Conservation (phyloP, 2,113 vertebrate genomes). For the Siniperca chuatsi region DNA sequence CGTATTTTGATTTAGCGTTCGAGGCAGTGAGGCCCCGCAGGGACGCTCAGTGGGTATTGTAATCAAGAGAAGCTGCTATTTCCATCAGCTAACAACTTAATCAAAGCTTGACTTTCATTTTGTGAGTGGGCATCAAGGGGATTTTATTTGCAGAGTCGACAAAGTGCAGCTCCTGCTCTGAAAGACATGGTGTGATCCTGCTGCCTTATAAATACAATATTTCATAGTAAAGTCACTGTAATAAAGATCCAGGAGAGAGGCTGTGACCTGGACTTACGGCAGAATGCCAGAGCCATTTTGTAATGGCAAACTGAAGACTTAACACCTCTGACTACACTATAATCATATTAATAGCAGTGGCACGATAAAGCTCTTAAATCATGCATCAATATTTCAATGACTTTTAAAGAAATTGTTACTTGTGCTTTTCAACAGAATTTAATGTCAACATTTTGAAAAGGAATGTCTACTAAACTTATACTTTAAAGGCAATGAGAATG, state of each 20-base stretch:
- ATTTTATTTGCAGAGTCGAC: slow-evolving; percentile 28
- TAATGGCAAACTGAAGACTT: slow-evolving; percentile 16
- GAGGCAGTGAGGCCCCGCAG: slow-evolving; percentile 5
- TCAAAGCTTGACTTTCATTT: slow-evolving; percentile 60
- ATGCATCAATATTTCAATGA: neutral
- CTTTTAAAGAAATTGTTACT: neutral
- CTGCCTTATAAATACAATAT: slow-evolving; percentile 13
- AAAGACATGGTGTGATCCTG: neutral
- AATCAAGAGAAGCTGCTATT: slow-evolving; percentile 60
- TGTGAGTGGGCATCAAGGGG: slow-evolving; percentile 29
- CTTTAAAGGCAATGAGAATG: neutral
- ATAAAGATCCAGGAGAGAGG: neutral
- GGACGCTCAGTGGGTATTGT: slow-evolving; percentile 26
- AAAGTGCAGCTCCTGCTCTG: neutral
- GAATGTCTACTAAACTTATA: neutral
- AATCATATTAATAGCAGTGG: slow-evolving; percentile 17
- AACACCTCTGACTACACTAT: neutral
- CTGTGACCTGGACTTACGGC: neutral
- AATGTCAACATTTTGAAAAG: neutral
- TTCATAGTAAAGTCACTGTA: neutral
- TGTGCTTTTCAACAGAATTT: neutral
- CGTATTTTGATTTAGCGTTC: slow-evolving; percentile 23
- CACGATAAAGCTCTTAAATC: neutral
- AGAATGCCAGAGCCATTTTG: neutral
- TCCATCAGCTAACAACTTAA: slow-evolving; percentile 49